Percentiles rank a stretch among this genome's conserved stretches.
These are phyloP conservation scores for Scaptomyza polygonia DNA, from an alignment of 2,888 invertebrate genomes.

Conservation along the genomic window DNA sequence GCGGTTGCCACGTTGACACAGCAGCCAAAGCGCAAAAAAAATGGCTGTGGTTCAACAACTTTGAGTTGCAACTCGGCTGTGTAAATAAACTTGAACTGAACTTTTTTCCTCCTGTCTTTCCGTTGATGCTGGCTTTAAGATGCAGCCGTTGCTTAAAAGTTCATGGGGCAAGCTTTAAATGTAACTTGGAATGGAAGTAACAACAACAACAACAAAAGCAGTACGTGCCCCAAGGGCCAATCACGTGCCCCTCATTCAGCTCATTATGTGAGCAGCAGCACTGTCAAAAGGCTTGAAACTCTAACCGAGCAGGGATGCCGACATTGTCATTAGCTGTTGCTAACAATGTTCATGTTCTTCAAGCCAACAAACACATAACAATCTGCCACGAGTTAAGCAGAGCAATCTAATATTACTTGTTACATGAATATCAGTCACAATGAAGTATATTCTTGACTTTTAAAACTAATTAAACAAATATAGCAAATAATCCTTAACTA, in stretches of 20 bases:
- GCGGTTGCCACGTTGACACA: slow-evolving; percentile 42
- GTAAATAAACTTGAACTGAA: slow-evolving; percentile 58
- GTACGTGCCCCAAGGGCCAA: slow-evolving; percentile 65
- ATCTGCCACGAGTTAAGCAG: background rate
- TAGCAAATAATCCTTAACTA: too few species aligned
- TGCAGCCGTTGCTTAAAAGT: slow-evolving; percentile 15
- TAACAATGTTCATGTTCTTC: slow-evolving; percentile 23
- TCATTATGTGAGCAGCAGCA: slow-evolving; percentile 58
- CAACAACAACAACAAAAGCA: slow-evolving; percentile 50
- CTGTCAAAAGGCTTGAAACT: slow-evolving; percentile 56
- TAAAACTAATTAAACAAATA: too few species aligned
- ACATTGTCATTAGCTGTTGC: slow-evolving; percentile 52
- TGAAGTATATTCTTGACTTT: too few species aligned
- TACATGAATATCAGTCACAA: background rate
- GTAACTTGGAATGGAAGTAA: slow-evolving; percentile 6
- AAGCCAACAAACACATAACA: background rate
- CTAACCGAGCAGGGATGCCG: slow-evolving; percentile 24
- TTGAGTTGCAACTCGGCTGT: slow-evolving; percentile 30
- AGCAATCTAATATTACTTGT: background rate
- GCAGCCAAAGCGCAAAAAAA: background rate
- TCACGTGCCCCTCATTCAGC: slow-evolving; percentile 73
- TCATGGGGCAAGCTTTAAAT: slow-evolving; percentile 33
- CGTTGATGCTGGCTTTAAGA: slow-evolving; percentile 26
- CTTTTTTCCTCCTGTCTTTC: background rate
- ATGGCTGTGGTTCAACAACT: slow-evolving; percentile 26